These are phyloP conservation scores for Araneus ventricosus DNA, from an alignment of 1,140 invertebrate species.

Conservation along the genomic window DNA sequence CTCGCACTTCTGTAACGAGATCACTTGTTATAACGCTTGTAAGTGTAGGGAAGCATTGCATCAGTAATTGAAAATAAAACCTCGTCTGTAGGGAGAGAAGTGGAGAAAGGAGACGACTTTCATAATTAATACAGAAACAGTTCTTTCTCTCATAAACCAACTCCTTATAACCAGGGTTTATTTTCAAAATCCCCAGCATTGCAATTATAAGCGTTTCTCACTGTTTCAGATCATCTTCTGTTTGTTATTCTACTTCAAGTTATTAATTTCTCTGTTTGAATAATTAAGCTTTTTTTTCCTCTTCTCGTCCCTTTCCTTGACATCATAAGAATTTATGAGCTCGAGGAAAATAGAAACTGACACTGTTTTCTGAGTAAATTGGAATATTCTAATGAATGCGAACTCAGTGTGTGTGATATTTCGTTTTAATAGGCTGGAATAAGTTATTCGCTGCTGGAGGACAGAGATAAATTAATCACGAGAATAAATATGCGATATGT, in stretches of 20 bases:
- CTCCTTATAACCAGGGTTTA: background rate
- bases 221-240: background rate
- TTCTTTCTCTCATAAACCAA: background rate
- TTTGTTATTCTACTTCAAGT: slow-evolving; percentile 13
- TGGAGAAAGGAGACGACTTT: background rate
- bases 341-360: background rate
- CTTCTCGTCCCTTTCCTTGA: background rate
- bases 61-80: slow-evolving; percentile 12
- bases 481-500: no score
- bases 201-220: background rate
- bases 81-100: background rate
- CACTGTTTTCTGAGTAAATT: slow-evolving; percentile 5
- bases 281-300: slow-evolving; percentile 8
- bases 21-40: slow-evolving; percentile 20
- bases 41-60: background rate
- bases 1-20: slow-evolving; percentile 3
- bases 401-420: background rate
- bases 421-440: background rate
- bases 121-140: slow-evolving; percentile 4
- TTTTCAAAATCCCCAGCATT: background rate
- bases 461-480: background rate
- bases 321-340: background rate
- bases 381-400: background rate
- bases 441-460: background rate
- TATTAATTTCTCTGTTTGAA: slow-evolving; percentile 26